A percentile compares a stretch with the other conserved stretches of the same genome.
phyloP scores from a whole-genome alignment of 2,888 invertebrate species.

The Dicranocentrus wangi region DNA sequence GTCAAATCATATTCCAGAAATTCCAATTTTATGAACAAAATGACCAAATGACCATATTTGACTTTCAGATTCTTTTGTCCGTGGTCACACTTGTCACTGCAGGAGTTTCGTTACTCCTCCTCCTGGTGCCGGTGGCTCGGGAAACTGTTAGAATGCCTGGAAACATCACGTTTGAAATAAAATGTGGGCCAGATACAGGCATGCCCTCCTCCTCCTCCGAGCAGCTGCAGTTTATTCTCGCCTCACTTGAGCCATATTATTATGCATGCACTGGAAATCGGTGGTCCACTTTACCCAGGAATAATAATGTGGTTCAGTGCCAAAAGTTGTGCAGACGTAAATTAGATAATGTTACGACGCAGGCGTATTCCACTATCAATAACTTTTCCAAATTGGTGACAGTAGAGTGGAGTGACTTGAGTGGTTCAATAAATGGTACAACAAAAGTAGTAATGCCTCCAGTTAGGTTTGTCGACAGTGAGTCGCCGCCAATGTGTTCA shows the following conservation, averaged over 20 bases:
- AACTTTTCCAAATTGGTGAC: no score
- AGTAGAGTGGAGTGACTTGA: neutral
- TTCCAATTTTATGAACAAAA: neutral
- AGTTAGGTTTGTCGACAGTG: no score
- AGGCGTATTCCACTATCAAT: no score
- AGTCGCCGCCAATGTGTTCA: no score
- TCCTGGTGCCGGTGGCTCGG: conserved; percentile 83
- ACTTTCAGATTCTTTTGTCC: conserved; percentile 82
- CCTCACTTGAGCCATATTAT: conserved; percentile 52
- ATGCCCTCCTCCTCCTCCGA: no score
- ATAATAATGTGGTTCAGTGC: conserved; percentile 53
- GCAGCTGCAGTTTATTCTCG: conserved; percentile 51
- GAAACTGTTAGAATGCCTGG: conserved; percentile 81
- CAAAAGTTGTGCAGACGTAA: conserved; percentile 55
- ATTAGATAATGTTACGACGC: neutral
- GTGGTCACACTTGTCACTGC: conserved; percentile 82
- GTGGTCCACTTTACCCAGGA: conserved; percentile 35
- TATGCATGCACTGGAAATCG: conserved; percentile 51
- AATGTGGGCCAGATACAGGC: conserved; percentile 76
- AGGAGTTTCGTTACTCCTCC: conserved; percentile 80
- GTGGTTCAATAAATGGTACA: neutral
- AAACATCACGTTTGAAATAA: conserved; percentile 78
- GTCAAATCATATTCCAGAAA: no score
- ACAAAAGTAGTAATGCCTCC: conserved; percentile 15
- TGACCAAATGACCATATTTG: neutral